phyloP scores from a whole-genome alignment of 2,888 invertebrate species.

The Sturmia bella region DNA sequence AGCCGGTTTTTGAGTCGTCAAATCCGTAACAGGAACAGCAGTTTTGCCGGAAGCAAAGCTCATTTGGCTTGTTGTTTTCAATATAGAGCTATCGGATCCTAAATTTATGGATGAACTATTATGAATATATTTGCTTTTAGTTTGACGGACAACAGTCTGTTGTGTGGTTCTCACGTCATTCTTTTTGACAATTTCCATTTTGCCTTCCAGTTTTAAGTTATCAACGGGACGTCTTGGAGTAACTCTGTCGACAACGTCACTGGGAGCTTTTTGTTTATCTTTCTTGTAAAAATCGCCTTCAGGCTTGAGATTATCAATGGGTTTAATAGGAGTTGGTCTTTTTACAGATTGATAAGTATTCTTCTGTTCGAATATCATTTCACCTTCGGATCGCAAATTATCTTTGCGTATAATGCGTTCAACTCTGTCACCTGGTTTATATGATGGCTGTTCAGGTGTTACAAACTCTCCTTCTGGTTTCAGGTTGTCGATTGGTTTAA shows the following conservation, averaged over 20 bases:
- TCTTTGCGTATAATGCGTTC: constrained; percentile 79
- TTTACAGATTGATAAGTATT: constrained; percentile 78
- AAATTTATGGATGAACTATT: constrained; percentile 85
- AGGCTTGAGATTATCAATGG: constrained; percentile 84
- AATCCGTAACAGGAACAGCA: constrained; percentile 81
- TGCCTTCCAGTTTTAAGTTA: constrained; percentile 85
- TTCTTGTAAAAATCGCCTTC: constrained; percentile 80
- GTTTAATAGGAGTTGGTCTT: constrained; percentile 82
- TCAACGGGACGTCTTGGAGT: constrained; percentile 84
- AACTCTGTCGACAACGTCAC: constrained; percentile 81
- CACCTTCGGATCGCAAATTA: constrained; percentile 83
- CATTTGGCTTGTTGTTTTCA: constrained; percentile 84
- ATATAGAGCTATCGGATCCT: constrained; percentile 83
- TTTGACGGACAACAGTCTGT: constrained; percentile 66
- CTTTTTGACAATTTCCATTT: constrained; percentile 75
- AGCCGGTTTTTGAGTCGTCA: constrained; percentile 78
- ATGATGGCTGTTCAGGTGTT: constrained; percentile 80
- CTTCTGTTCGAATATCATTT: constrained; percentile 71
- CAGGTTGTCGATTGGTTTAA: constrained; percentile 50
- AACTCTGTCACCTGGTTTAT: constrained; percentile 82
- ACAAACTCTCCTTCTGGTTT: constrained; percentile 82
- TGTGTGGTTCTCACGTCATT: constrained; percentile 71
- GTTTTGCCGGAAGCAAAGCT: constrained; percentile 83
- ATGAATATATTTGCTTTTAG: constrained; percentile 71
- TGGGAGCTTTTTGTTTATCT: constrained; percentile 82